Evolutionary conservation across 2,888 invertebrate species (phyloP), one percentile per base, ranked within the genome.

Genomic region (Dicranocentrus wangi): DNA sequence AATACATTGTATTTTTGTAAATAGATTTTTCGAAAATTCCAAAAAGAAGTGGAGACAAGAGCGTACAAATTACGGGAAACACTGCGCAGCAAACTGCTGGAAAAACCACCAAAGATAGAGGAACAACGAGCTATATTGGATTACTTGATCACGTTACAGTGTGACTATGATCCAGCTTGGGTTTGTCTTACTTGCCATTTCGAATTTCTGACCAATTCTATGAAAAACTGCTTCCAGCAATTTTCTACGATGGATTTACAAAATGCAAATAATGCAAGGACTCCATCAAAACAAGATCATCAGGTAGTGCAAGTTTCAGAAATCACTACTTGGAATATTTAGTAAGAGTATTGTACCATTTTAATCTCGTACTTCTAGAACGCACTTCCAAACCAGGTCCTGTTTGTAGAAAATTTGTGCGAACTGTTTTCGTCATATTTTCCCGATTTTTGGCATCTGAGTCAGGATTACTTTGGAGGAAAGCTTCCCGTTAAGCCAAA

Each of bases 371-470:
- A 23, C 42, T 83, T 43, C 17, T 80, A 87, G 86, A 86, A 83
- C 13, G 68, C 85, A 2, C 90, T 91, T 23, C 94, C 94, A 0
- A 91, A 92, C 83, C 91, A 93, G 83, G 93, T 95, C 2, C 89
- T 92, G 77, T 96, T 95, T 88, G 92, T 94, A 68, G 95, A 96
- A 88, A 94, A 94, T 87, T 90, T 95, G 39, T 93, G 94, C 82
- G 92, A 93, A 73, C 91, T 94, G 81, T 91, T 96, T 51, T 91
- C 93, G 0, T 92, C 93, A 76, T 92, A 93, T 83, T 92, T 98
- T 88, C 95, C 96, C 39, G 96, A 98, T 89, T 91, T 99, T 87
- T 99, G 98, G 98, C 95, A 96, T 88, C 92, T 99, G 0, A 98
- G 98, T 0, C 93, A 97, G 87, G 93, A 96, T 47, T 99, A 99